Conservation (phyloP, 1,140 invertebrate species). For the Lanistes nyassanus region DNA sequence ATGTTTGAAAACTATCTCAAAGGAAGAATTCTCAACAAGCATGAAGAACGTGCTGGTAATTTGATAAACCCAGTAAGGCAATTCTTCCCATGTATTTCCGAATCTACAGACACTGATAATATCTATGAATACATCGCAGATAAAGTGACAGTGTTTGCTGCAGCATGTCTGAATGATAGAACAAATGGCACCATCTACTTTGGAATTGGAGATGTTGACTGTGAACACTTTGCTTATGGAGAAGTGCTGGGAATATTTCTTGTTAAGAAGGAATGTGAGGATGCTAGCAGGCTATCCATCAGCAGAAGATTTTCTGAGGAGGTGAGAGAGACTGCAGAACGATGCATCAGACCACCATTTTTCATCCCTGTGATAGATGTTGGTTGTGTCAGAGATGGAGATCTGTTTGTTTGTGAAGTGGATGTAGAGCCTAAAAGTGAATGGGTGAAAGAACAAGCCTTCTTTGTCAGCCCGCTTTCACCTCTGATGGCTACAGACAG, state of each 20-base stretch:
- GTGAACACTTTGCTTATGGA: slow-evolving; percentile 28
- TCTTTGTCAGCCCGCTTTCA: slow-evolving; percentile 21
- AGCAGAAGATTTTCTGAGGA: slow-evolving; percentile 28
- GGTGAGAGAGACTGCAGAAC: slow-evolving; percentile 24
- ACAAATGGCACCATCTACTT: slow-evolving; percentile 48
- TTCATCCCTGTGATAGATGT: slow-evolving; percentile 35
- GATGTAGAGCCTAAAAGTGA: slow-evolving; percentile 36
- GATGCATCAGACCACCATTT: slow-evolving; percentile 36
- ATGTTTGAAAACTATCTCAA: not conserved
- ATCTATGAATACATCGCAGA: slow-evolving; percentile 29
- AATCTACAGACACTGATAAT: not conserved
- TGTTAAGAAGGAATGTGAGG: slow-evolving; percentile 25
- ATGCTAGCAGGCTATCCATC: slow-evolving; percentile 26
- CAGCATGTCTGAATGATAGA: slow-evolving; percentile 44
- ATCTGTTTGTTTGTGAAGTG: slow-evolving; percentile 39
- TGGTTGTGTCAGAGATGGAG: not conserved
- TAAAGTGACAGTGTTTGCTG: slow-evolving; percentile 36
- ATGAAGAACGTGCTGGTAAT: slow-evolving; percentile 20
- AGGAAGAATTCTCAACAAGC: slow-evolving; percentile 8
- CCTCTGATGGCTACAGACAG: slow-evolving; percentile 15
- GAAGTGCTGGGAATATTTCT: slow-evolving; percentile 35
- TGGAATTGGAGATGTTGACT: slow-evolving; percentile 33
- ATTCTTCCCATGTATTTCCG: slow-evolving; percentile 16
- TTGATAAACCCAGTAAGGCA: slow-evolving; percentile 29
- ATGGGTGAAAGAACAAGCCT: slow-evolving; percentile 28